Evolutionary conservation across 2,113 vertebrate species (phyloP).

Genomic region (Larimichthys polyactis): DNA sequence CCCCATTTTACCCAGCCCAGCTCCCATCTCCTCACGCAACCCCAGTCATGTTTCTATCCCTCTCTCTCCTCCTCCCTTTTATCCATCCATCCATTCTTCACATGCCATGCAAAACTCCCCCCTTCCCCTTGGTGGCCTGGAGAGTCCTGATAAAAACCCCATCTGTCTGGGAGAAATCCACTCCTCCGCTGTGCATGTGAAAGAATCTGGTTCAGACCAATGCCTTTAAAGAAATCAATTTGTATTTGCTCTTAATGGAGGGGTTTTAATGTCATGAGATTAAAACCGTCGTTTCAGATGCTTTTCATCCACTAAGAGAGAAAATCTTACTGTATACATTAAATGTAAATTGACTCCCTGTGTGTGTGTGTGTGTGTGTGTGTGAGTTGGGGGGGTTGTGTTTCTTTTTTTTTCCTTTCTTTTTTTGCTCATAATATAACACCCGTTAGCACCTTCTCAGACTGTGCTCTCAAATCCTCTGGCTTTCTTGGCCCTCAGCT

Average conservation of each 20-base stretch:
- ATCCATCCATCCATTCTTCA: conserved; percentile 45
- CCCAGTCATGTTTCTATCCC: conserved; percentile 43
- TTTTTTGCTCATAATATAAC: neutral
- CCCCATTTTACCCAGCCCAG: conserved; percentile 54
- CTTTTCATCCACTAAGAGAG: neutral
- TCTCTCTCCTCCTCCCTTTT: conserved; percentile 19
- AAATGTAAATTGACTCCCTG: conserved; percentile 9
- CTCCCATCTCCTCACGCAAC: conserved; percentile 50
- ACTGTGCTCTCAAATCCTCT: conserved; percentile 34
- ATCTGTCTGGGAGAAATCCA: conserved; percentile 45
- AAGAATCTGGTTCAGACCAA: conserved; percentile 2
- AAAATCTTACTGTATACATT: neutral
- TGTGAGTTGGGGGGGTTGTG: too few relatives aligned
- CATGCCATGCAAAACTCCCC: conserved; percentile 41
- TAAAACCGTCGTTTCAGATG: conserved; percentile 5
- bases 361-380: neutral
- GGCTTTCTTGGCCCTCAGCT: conserved; percentile 25
- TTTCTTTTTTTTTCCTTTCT: too few relatives aligned
- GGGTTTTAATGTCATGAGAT: conserved; percentile 18
- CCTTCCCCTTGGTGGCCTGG: conserved; percentile 58
- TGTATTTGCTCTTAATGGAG: conserved; percentile 33
- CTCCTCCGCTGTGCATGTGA: conserved; percentile 18
- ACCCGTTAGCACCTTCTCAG: conserved; percentile 14
- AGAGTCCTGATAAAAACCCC: conserved; percentile 69
- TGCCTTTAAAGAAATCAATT: conserved; percentile 42